Conservation (phyloP, 1,140 invertebrate genomes). For the Aphidius gifuensis region DNA sequence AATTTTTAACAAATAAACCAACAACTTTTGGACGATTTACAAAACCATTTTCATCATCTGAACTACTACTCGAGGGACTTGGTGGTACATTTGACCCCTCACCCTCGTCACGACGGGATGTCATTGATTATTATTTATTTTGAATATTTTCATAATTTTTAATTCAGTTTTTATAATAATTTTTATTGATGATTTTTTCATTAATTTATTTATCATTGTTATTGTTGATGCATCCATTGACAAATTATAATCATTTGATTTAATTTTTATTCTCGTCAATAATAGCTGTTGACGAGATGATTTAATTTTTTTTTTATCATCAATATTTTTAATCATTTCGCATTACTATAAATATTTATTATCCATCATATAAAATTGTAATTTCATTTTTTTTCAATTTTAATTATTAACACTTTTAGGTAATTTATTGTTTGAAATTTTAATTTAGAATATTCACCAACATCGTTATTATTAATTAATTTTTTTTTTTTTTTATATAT, state of each 20-base stretch:
- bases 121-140: slow-evolving; percentile 41
- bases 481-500: neutral
- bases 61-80: slow-evolving; percentile 46
- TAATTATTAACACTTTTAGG: neutral
- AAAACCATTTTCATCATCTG: slow-evolving; percentile 49
- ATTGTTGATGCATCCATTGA: neutral
- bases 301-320: neutral
- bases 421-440: neutral
- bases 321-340: slow-evolving; percentile 6
- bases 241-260: too few species aligned
- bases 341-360: neutral
- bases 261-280: too few species aligned
- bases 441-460: slow-evolving; percentile 1
- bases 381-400: too few species aligned
- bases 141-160: slow-evolving; percentile 13
- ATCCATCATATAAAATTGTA: too few species aligned
- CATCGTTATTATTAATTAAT: neutral
- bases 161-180: slow-evolving; percentile 8
- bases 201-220: neutral
- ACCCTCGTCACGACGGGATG: slow-evolving; percentile 48
- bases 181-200: neutral
- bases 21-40: slow-evolving; percentile 42
- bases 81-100: slow-evolving; percentile 46
- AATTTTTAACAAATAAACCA: slow-evolving; percentile 41
- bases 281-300: too few species aligned